phyloP scores from a whole-genome alignment of 2,888 invertebrate genomes.

The Allophyes oxyacanthae region DNA sequence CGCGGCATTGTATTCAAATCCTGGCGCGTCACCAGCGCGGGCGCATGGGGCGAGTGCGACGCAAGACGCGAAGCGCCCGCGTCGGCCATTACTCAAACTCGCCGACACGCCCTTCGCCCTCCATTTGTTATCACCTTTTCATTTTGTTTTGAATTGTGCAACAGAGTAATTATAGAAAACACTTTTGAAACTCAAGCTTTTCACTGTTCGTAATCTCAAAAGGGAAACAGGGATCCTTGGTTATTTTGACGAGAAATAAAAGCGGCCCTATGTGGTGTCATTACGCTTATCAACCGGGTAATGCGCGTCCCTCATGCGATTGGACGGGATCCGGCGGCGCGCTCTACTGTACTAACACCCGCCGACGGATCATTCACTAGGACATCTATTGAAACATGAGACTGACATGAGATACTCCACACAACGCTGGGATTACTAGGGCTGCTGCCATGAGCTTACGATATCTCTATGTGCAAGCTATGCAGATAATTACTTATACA shows the following conservation, averaged over 20 bases:
- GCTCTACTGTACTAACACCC: slow-evolving; percentile 46
- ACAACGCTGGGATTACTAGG: slow-evolving; percentile 40
- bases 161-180: slow-evolving; percentile 34
- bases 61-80: slow-evolving; percentile 60
- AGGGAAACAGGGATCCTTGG: slow-evolving; percentile 11
- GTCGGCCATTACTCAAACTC: slow-evolving; percentile 74
- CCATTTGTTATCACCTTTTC: slow-evolving; percentile 53
- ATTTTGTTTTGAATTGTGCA: slow-evolving; percentile 46
- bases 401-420: slow-evolving; percentile 48
- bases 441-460: slow-evolving; percentile 24
- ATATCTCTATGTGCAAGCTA: slow-evolving; percentile 3
- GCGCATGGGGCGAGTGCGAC: slow-evolving; percentile 52
- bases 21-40: slow-evolving; percentile 70
- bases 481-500: too few species aligned
- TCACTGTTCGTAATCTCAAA: not conserved
- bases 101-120: slow-evolving; percentile 68
- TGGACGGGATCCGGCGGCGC: slow-evolving; percentile 43
- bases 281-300: slow-evolving; percentile 22
- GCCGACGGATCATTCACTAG: slow-evolving; percentile 54
- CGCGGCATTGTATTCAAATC: slow-evolving; percentile 88
- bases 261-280: slow-evolving; percentile 28
- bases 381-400: slow-evolving; percentile 50
- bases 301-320: slow-evolving; percentile 40
- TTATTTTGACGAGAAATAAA: slow-evolving; percentile 12
- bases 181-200: slow-evolving; percentile 11